These are phyloP conservation scores for Hololepta plana DNA, from an alignment of 2,888 invertebrate genomes.

Conservation along the genomic window DNA sequence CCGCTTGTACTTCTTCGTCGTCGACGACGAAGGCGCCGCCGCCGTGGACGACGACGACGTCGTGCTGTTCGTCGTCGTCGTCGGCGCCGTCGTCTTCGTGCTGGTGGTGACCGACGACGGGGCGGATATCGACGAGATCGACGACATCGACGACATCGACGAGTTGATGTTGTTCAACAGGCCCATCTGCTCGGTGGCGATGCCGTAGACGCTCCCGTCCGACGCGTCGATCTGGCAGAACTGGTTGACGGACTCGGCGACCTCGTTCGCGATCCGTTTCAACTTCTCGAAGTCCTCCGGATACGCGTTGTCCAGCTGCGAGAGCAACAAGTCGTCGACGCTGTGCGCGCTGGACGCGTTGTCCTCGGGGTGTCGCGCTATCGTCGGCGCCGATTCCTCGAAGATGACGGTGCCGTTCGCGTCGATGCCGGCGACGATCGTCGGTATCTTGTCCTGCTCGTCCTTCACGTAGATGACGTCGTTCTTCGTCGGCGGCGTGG, in stretches of 20 bases:
- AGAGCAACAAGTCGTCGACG: constrained; percentile 51
- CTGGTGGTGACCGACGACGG: constrained; percentile 41
- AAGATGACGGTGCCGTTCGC: constrained; percentile 23
- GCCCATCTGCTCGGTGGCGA: constrained; percentile 22
- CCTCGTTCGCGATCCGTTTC: constrained; percentile 67
- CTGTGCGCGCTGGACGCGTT: constrained; percentile 30
- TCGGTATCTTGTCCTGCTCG: constrained; percentile 21
- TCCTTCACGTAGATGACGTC: constrained; percentile 23
- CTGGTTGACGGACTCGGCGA: constrained; percentile 58
- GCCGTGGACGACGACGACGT: constrained; percentile 41
- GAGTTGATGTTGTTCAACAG: constrained; percentile 22
- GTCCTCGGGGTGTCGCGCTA: constrained; percentile 13
- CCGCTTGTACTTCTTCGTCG: constrained; percentile 53
- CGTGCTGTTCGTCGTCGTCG: constrained; percentile 34
- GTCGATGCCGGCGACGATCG: constrained; percentile 25
- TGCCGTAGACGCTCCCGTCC: constrained; percentile 36
- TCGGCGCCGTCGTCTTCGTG: too few relatives aligned
- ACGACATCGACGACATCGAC: too few relatives aligned
- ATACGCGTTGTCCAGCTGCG: constrained; percentile 46
- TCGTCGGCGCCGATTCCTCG: constrained; percentile 23
- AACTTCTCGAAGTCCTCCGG: constrained; percentile 73
- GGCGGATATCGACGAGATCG: constrained; percentile 33
- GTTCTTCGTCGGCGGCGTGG: constrained; percentile 27
- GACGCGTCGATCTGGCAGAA: constrained; percentile 36
- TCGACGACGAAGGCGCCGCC: too few relatives aligned